A percentile compares a stretch with the other conserved stretches of the same genome.
Conservation (phyloP, 1,140 invertebrate genomes). For the Sweltsa coloradensis region DNA sequence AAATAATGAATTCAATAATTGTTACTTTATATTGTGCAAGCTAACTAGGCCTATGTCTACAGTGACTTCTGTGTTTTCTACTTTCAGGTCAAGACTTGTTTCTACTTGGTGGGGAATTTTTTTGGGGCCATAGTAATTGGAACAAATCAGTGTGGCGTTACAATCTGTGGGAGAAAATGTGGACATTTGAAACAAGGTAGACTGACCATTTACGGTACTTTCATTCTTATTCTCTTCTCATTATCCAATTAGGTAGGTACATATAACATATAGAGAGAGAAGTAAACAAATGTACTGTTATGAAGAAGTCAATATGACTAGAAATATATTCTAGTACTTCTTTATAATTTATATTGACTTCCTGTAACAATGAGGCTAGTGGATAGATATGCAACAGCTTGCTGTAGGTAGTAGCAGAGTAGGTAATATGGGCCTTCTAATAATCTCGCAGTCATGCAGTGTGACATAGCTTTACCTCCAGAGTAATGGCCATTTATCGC, state of each 20-base stretch:
- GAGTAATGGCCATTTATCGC: no score
- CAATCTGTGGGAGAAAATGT: slow-evolving; percentile 19
- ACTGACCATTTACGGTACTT: not conserved
- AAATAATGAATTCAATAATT: no score
- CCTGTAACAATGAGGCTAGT: not conserved
- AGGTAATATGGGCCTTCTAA: no score
- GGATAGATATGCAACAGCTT: not conserved
- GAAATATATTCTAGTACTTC: no score
- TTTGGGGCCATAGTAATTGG: slow-evolving; percentile 22
- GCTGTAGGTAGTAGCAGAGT: no score
- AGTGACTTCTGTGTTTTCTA: not conserved
- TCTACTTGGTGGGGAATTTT: slow-evolving; percentile 23
- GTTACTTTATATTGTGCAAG: no score
- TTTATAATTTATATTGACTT: not conserved
- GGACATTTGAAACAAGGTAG: slow-evolving; percentile 22
- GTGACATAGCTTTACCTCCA: no score
- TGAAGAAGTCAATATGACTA: no score
- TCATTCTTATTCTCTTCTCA: not conserved
- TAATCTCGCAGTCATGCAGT: no score
- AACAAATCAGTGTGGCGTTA: slow-evolving; percentile 23
- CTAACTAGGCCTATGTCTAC: no score
- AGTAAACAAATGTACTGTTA: no score
- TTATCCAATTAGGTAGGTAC: not conserved
- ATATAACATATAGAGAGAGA: no score
- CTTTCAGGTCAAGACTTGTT: slow-evolving; percentile 21